Base-by-base conservation (phyloP, 2,888 invertebrate species). In the Capitulum mitella region DNA sequence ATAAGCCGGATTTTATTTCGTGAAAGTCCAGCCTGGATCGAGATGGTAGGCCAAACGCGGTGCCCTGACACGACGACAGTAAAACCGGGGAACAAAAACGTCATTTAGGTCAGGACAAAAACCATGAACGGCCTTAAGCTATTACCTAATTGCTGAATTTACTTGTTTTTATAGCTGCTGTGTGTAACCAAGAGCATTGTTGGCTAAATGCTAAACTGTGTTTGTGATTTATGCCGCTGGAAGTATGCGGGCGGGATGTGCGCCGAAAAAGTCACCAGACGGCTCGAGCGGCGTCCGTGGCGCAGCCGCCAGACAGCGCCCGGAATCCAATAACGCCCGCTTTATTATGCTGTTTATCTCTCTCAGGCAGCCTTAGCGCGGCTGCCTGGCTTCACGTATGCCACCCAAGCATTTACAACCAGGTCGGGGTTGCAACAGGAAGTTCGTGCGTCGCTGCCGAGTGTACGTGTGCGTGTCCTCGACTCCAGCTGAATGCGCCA, bases 151-250 rank as follows among this genome's bases (percentile, higher is more conserved):
- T 70, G 70, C 70, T 19, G 37, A 34, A 29, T 37, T 70, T 70
- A 70, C 70, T 22, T 70, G 70, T 70, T 70, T 70, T 70, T 70
- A 70, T 22, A 37, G 70, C 70, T 70, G 70, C 70, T 37, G 70
- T 70, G 70, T 37, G 70, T 37, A 70, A 37, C 37, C 22, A 22
- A 19, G 37, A 19, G 70, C 70, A 70, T 70, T 70, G 70, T 70
- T 70, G 70, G 70, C 70, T 70, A 70, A 70, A 70, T 70, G 70
- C 70, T 70, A 70, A 70, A 70, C 70, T 70, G 70, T 70, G 70
- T 70, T 70, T 70, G 70, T 70, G 70, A 70, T 70, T 70, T 70
- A 70, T 70, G 70, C 32, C 70, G 8, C 26, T 19, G 70, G 37
- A 37, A 37, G 70, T 37, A 70, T 70, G 70, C 22, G 37, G 70